Percentiles rank a stretch among this genome's conserved stretches.
Evolutionary conservation across 2,797 vertebrate genomes (phyloP).

Genomic region (Eulemur mongoz): DNA sequence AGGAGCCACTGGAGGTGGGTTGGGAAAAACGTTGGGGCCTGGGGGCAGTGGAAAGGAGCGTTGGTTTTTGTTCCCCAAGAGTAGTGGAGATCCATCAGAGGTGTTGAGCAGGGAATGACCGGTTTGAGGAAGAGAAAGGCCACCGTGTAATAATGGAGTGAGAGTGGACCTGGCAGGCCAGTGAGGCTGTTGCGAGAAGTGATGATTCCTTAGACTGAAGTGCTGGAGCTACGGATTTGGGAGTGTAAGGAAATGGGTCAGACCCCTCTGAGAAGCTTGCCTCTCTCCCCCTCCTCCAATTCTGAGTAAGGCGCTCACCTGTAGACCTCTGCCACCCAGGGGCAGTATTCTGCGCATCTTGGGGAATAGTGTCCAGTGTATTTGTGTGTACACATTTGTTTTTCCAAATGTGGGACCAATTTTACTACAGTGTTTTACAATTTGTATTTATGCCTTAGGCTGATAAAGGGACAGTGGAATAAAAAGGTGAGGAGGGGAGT

Average conservation of each 20-base stretch:
- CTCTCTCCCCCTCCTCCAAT: not conserved
- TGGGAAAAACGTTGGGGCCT: not conserved
- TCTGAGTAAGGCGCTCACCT: not conserved
- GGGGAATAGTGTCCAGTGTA: not conserved
- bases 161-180: not conserved
- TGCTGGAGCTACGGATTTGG: not conserved
- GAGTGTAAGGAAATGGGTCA: not conserved
- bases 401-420: not conserved
- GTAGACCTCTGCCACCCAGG: not conserved
- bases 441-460: not conserved
- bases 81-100: not conserved
- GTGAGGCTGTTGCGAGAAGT: not conserved
- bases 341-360: not conserved
- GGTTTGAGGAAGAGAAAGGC: not conserved
- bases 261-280: not conserved
- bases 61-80: not conserved
- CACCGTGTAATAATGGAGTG: fast-evolving
- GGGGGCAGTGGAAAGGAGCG: too few relatives aligned
- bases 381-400: not conserved
- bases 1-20: not conserved
- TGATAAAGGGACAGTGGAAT: not conserved
- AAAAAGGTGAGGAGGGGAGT: not conserved
- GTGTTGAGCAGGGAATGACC: not conserved
- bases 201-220: not conserved
- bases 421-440: not conserved